These are phyloP conservation scores for Ctenochaetus hawaiiensis DNA, from an alignment of 2,797 vertebrate genomes.

Conservation along the genomic window DNA sequence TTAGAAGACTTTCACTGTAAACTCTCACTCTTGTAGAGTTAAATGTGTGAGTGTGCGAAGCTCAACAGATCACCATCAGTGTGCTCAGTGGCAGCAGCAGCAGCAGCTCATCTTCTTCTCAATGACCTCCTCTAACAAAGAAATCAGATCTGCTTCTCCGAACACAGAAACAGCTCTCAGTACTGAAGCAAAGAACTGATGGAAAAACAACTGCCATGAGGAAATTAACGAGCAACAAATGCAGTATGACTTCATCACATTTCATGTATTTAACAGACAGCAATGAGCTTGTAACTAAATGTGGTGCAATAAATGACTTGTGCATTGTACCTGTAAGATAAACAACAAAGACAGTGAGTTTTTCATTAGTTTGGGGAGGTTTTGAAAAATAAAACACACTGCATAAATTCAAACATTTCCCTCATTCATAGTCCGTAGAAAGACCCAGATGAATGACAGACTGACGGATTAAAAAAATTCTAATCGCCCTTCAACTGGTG, in stretches of 20 bases:
- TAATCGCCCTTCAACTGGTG: neutral
- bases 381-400: too few relatives aligned
- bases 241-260: neutral
- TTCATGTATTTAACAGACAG: neutral
- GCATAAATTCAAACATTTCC: neutral
- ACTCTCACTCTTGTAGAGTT: neutral
- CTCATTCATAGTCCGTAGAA: too few relatives aligned
- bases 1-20: neutral
- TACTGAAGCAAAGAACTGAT: neutral
- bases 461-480: neutral
- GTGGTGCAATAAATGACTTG: neutral
- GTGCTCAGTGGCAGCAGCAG: slow-evolving; percentile 10
- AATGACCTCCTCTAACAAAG: neutral
- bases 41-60: neutral
- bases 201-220: neutral
- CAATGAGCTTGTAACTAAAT: neutral
- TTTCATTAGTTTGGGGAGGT: too few relatives aligned
- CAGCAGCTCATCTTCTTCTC: slow-evolving; percentile 26
- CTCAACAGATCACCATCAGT: neutral
- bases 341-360: neutral
- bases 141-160: slow-evolving; percentile 29
- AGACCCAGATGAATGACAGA: too few relatives aligned
- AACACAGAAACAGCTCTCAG: slow-evolving; percentile 13
- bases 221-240: slow-evolving; percentile 1
- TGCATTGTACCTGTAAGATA: neutral